These are phyloP conservation scores for Aphelinus certus DNA, from an alignment of 1,140 invertebrate species.

Conservation along the genomic window DNA sequence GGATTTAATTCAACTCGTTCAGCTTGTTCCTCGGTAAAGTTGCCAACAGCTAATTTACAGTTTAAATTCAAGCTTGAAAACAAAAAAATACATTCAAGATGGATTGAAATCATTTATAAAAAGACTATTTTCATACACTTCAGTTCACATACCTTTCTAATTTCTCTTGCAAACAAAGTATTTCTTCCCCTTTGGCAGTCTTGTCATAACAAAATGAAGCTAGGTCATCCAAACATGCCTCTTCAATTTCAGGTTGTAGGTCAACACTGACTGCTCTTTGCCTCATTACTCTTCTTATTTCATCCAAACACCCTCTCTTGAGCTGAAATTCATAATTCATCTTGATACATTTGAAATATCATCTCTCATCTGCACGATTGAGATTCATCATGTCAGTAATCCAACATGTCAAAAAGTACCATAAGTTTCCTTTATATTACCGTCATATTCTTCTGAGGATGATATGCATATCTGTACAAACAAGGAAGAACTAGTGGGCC, in stretches of 20 bases:
- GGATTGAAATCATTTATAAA: background rate
- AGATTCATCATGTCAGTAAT: too few relatives aligned
- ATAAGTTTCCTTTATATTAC: conserved; percentile 49
- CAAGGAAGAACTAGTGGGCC: conserved; percentile 90
- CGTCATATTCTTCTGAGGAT: conserved; percentile 73
- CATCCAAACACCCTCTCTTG: conserved; percentile 74
- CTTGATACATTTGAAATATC: background rate
- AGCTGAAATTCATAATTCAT: conserved; percentile 58
- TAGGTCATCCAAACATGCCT: conserved; percentile 87
- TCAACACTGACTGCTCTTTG: conserved; percentile 91
- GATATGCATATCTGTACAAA: conserved; percentile 88
- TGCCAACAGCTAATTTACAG: conserved; percentile 81
- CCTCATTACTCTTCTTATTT: conserved; percentile 91
- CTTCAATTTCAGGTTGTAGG: conserved; percentile 93
- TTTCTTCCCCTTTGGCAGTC: conserved; percentile 86
- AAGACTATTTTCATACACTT: too few relatives aligned
- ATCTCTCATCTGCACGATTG: background rate
- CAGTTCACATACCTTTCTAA: conserved; percentile 71
- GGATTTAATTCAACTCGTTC: conserved; percentile 87
- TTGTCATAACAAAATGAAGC: conserved; percentile 84
- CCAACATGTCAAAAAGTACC: background rate
- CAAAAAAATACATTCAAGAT: conserved; percentile 22
- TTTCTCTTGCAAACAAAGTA: conserved; percentile 92
- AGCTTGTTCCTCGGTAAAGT: conserved; percentile 90
- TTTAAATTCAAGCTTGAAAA: conserved; percentile 65